Conservation (phyloP, 2,888 invertebrate genomes). For the Didymodactylos carnosus region DNA sequence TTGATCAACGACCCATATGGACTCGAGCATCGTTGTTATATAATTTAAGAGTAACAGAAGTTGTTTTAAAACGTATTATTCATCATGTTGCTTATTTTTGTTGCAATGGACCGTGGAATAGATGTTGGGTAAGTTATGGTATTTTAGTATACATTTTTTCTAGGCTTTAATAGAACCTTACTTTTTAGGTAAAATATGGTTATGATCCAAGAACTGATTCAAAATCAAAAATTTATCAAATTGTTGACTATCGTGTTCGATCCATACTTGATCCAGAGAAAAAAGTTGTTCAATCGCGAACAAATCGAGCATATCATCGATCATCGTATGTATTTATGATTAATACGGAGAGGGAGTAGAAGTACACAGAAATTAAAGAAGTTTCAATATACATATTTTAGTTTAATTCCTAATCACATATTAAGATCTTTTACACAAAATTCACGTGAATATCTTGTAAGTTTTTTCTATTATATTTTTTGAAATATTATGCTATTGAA, state of each 20-base stretch:
- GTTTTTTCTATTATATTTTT: too few species aligned
- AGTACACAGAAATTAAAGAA: too few species aligned
- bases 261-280: constrained; percentile 3
- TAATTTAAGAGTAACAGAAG: not conserved
- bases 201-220: constrained; percentile 71
- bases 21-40: constrained; percentile 3
- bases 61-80: constrained; percentile 4
- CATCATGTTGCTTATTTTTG: constrained; percentile 55
- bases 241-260: constrained; percentile 47
- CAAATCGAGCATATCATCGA: not conserved
- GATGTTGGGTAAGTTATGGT: not conserved
- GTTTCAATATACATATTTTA: too few species aligned
- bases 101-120: constrained; percentile 50
- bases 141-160: constrained; percentile 39
- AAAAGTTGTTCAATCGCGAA: not conserved
- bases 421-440: too few species aligned
- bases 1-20: constrained; percentile 3
- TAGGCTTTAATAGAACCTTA: constrained; percentile 65
- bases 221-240: constrained; percentile 60
- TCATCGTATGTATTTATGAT: not conserved
- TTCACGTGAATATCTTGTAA: too few species aligned
- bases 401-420: too few species aligned
- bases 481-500: too few species aligned
- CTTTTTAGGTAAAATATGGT: constrained; percentile 48
- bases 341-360: too few species aligned